Base-by-base conservation (phyloP, 35 echinoderm and acorn worm species). In the Amphiura filiformis region DNA sequence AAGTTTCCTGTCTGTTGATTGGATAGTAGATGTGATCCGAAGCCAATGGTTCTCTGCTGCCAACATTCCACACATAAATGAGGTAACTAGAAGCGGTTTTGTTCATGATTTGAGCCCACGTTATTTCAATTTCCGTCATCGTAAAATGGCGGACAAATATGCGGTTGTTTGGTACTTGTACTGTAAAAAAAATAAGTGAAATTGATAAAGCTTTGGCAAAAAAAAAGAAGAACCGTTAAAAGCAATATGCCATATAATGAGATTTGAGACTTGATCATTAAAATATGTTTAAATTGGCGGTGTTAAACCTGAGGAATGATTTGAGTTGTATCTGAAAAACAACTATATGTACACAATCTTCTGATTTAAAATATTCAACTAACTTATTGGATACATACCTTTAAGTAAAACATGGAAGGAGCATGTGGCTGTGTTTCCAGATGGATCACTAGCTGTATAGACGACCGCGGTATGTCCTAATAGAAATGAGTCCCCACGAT, bases 31-130 rank as follows among this genome's bases (percentile, higher is more conserved):
- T 14, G 75, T 94, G 93, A 0, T 91, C 85, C 1, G 84, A 94
- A 13, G 93, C 89, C 75, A 81, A 65, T 56, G 93, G 93, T 78
- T 87, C 84, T 35, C 37, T 84, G n/a, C 65, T 41, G 20, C 84
- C 87, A 31, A 91, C 89, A 34, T 65, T 80, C 93, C 93, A 94
- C 26, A 82, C 65, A 65, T 94, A 94, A 40, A 94, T 91, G 31
- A 94, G 84, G 38, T 94, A 94, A 31, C 93, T 94, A 37, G 93
- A 94, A 39, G 88, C 93, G 26, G 81, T 76, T 35, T 31, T 75
- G 32, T 94, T 86, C 5, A 81, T 83, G 15, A 78, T 87, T 65
- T 94, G 86, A 14, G 93, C 89, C 93, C 93, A 94, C 5, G 84
- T 86, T 57, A 94, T 49, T 36, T 88, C 85, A 13, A 94, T 86